These are phyloP conservation scores for Tupaia chinensis DNA, from an alignment of 2,113 vertebrate genomes.

Conservation along the genomic window DNA sequence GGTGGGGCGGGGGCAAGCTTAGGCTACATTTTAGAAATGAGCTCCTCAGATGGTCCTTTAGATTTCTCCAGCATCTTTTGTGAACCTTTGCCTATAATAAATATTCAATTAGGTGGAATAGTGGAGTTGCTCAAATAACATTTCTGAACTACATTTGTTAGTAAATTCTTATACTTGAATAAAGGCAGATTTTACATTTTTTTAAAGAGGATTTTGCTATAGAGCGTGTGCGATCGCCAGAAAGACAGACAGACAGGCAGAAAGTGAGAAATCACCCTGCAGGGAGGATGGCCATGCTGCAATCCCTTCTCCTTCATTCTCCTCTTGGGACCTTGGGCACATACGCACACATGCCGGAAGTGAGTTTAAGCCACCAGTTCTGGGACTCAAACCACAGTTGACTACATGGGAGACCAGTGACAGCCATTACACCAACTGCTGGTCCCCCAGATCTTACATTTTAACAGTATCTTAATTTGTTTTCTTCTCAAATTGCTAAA, in stretches of 20 bases:
- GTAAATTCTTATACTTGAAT: slow-evolving; percentile 11
- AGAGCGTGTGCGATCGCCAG: no score
- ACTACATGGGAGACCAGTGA: no score
- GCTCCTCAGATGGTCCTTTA: neutral
- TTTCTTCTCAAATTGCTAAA: slow-evolving; percentile 18
- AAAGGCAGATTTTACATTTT: neutral
- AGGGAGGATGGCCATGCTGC: no score
- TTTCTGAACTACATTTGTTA: neutral
- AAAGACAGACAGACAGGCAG: no score
- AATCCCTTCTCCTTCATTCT: no score
- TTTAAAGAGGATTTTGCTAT: no score
- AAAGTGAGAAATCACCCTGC: no score
- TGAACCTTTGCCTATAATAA: neutral
- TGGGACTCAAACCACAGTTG: no score
- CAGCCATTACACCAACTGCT: no score
- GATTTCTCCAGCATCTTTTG: neutral
- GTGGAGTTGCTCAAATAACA: slow-evolving; percentile 7
- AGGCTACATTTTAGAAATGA: neutral
- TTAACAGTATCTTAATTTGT: neutral
- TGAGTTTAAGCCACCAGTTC: no score
- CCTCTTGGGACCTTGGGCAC: no score
- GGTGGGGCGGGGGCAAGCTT: neutral
- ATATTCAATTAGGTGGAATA: neutral
- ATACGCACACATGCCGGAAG: no score
- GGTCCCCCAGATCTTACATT: neutral